Evolutionary conservation across 2,797 vertebrate genomes (phyloP).

Genomic region (Cryptoblepharus egeriae): DNA sequence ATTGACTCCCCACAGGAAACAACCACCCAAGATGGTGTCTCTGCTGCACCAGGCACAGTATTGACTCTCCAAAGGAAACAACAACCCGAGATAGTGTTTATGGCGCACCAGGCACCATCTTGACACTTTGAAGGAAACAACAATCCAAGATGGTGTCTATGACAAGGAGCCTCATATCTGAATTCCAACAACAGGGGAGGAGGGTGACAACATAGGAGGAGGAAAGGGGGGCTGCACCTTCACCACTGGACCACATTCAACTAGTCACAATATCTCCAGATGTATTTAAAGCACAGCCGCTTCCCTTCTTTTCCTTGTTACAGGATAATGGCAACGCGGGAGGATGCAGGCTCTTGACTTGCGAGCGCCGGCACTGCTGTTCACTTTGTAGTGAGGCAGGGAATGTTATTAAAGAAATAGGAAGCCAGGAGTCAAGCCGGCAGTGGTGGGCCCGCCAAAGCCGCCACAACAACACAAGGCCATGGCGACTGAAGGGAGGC

Average conservation of each 20-base stretch:
- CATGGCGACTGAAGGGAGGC: slow-evolving; percentile 54
- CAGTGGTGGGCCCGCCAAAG: slow-evolving; percentile 65
- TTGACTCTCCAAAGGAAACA: too few relatives aligned
- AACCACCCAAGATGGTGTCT: too few relatives aligned
- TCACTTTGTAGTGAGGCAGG: slow-evolving; percentile 67
- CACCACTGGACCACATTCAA: not conserved
- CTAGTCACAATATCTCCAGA: slow-evolving; percentile 21
- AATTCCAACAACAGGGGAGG: not conserved
- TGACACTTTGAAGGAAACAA: too few relatives aligned
- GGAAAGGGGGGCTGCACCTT: too few relatives aligned
- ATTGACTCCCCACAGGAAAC: too few relatives aligned
- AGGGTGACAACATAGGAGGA: not conserved
- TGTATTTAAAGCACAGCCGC: slow-evolving; percentile 9
- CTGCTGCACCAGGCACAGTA: too few relatives aligned
- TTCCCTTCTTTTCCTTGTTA: not conserved
- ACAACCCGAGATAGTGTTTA: too few relatives aligned
- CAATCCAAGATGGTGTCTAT: too few relatives aligned
- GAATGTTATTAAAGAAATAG: slow-evolving; percentile 62
- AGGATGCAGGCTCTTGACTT: slow-evolving; percentile 59
- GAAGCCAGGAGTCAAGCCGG: slow-evolving; percentile 61
- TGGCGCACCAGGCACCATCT: too few relatives aligned
- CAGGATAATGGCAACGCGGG: slow-evolving; percentile 60
- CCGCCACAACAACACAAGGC: slow-evolving; percentile 58
- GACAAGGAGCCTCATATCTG: not conserved
- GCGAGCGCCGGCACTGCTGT: slow-evolving; percentile 57